Conservation (phyloP, 2,113 vertebrate genomes). For the Burhinus bistriatus region DNA sequence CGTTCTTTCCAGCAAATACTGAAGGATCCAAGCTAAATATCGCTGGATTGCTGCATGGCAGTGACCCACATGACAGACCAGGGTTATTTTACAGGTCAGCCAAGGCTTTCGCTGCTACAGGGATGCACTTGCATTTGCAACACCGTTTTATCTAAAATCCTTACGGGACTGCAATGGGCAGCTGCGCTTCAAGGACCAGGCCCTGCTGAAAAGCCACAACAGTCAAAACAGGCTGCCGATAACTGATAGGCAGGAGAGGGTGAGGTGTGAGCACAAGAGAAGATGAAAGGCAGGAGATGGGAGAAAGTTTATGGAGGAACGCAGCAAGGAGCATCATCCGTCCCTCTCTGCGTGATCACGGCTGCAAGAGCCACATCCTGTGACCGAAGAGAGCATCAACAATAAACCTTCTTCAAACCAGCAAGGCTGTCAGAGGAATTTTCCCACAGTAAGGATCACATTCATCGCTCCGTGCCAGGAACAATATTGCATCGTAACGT, state of each 20-base stretch:
- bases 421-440: background rate
- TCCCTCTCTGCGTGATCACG: background rate
- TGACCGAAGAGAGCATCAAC: background rate
- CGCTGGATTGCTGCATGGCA: background rate
- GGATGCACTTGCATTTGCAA: background rate
- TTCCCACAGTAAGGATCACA: slow-evolving; percentile 33
- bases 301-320: background rate
- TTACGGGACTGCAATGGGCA: background rate
- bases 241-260: background rate
- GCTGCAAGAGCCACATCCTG: slow-evolving; percentile 21
- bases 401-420: background rate
- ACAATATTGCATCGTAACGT: background rate
- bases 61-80: background rate
- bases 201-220: background rate
- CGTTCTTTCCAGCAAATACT: background rate
- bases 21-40: background rate
- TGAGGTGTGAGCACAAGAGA: background rate
- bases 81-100: background rate
- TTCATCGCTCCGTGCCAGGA: background rate
- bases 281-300: background rate
- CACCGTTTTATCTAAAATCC: background rate
- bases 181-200: background rate
- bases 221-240: background rate
- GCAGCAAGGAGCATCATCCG: background rate
- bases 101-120: background rate